Evolutionary conservation across 2,888 invertebrate species (phyloP).

Genomic region (Chrysolina americana): DNA sequence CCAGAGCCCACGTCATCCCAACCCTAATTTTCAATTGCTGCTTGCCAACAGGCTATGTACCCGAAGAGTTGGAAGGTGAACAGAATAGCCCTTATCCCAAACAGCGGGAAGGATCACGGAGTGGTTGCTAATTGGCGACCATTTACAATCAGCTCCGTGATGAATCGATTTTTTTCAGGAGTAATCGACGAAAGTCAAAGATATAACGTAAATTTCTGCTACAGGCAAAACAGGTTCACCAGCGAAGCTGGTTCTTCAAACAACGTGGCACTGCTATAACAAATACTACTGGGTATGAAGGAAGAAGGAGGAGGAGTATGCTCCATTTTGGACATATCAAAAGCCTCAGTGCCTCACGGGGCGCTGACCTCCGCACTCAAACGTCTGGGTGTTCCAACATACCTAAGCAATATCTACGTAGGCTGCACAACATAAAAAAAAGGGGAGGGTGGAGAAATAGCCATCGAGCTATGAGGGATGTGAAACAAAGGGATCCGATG

Average conservation of each 20-base stretch:
- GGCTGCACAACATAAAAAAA: conserved; percentile 6
- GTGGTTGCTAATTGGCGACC: conserved; percentile 19
- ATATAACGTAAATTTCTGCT: conserved; percentile 18
- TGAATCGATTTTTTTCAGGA: conserved; percentile 17
- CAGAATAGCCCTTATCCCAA: conserved; percentile 15
- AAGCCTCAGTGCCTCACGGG: conserved; percentile 63
- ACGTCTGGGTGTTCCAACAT: conserved; percentile 59
- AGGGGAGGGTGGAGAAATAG: conserved; percentile 34
- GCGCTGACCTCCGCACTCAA: conserved; percentile 57
- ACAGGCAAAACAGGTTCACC: conserved; percentile 59
- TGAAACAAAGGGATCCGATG: conserved; percentile 65
- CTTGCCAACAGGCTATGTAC: conserved; percentile 9
- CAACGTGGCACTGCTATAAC: conserved; percentile 50
- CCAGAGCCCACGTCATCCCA: not conserved
- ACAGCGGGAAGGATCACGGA: not conserved
- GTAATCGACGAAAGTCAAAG: conserved; percentile 51
- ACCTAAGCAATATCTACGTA: conserved; percentile 12
- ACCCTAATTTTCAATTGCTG: not conserved
- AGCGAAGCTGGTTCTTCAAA: conserved; percentile 58
- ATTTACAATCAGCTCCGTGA: conserved; percentile 20
- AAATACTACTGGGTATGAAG: conserved; percentile 50
- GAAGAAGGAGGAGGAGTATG: conserved; percentile 56
- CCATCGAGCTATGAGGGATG: conserved; percentile 59
- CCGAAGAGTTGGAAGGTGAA: conserved; percentile 11
- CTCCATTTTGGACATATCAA: conserved; percentile 64